Evolutionary conservation across 2,888 invertebrate genomes (phyloP), one percentile per base, ranked within the genome.

Genomic region (Aproaerema taeniolella): DNA sequence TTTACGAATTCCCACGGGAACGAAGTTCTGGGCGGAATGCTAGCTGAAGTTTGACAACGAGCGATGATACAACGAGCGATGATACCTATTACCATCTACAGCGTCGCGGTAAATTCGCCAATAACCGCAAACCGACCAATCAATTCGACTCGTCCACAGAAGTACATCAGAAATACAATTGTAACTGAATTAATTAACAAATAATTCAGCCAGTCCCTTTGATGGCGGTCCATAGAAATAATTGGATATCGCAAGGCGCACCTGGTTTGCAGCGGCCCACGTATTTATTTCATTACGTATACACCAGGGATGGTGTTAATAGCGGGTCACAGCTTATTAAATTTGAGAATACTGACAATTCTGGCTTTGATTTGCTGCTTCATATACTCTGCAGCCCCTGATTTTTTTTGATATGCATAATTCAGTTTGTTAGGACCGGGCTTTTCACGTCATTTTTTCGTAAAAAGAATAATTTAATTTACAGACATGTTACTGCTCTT

Each of bases 251-350:
- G 45, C 25, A 39, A 39, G 29, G 31, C 20, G 29, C 45, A 31
- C 40, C 36, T 41, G 39, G 31, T 16, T 28, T 30, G 7, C 11
- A 6, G 3, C 24, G 17, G 39, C 17, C 17, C 34, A 39, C 35
- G 26, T 41, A 45, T 45, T 45, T 49, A 45, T 40, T 43, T 43
- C 38, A 45, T 43, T 42, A 42, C 38, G 41, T 42, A 46, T 41
- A 41, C 45, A 45, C 13, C 30, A 38, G 36, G 31, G 33, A 15
- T 28, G 36, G 36, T 31, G 43, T 40, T 43, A 39, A 43, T 40
- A 16, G 15, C 29, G 28, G 37, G 40, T 32, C 34, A 38, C 35
- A 36, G 41, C 31, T 43, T 37, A 46, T 42, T 46, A 41, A 41
- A 43, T 43, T 41, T 41, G 29, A 37, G 41, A 39, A 10, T 11